phyloP scores from a whole-genome alignment of 2,797 vertebrate genomes.

The Loriculus beryllinus region DNA sequence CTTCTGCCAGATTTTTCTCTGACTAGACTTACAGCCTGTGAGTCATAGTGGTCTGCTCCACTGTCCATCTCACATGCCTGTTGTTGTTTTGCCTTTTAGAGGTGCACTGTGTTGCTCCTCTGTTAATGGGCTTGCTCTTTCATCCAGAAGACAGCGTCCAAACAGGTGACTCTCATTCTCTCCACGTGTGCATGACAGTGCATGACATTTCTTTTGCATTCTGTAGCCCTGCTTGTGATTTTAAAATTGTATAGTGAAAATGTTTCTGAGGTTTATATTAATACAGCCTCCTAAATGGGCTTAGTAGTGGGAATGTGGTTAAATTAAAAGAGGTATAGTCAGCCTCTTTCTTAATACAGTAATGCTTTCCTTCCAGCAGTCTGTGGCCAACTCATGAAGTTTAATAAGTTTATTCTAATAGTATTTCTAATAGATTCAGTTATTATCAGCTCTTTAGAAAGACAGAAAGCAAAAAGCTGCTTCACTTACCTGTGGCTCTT shows the following conservation, averaged over 20 bases:
- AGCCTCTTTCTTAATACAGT: not conserved
- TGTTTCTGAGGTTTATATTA: not conserved
- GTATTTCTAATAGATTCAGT: not conserved
- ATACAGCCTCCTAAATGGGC: not conserved
- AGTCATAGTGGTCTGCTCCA: slow-evolving; percentile 37
- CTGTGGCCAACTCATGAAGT: not conserved
- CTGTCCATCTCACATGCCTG: slow-evolving; percentile 13
- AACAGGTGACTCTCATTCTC: not conserved
- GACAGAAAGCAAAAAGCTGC: not conserved
- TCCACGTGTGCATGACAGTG: not conserved
- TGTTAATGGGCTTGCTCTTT: not conserved
- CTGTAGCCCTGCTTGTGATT: not conserved
- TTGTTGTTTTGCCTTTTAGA: slow-evolving; percentile 20
- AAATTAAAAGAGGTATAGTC: not conserved
- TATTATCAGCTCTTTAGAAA: not conserved
- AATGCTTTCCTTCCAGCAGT: not conserved
- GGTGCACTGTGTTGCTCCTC: not conserved
- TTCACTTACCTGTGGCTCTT: not conserved
- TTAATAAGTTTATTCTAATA: not conserved
- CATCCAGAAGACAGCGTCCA: not conserved
- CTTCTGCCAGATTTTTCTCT: slow-evolving; percentile 46
- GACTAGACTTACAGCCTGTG: slow-evolving; percentile 41
- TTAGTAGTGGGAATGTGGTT: not conserved
- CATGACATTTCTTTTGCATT: not conserved
- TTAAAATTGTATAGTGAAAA: not conserved